Base-by-base conservation (phyloP, 2,113 vertebrate species). In the Irena cyanogastra region DNA sequence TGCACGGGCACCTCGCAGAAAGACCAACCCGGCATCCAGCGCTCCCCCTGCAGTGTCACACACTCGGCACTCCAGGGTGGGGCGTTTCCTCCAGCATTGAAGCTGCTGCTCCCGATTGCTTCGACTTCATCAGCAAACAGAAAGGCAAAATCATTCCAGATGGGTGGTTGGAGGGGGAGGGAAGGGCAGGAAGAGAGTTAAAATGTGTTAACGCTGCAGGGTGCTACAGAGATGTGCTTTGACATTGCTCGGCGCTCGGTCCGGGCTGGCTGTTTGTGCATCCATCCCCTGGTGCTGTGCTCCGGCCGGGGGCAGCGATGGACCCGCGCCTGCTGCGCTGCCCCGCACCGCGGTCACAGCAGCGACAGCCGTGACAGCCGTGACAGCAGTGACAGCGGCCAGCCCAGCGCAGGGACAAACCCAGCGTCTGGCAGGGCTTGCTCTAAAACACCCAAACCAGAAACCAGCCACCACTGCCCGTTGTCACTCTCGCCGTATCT, bases 111-210 rank as follows among this genome's bases (percentile, higher is more conserved):
- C 77, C 84, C 27, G 3, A 14, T 78, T 63, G 42, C 90, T 83
- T 90, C 80, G 22, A 39, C 49, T 83, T 91, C 91, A 88, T 96
- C 86, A 97, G 89, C 87, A 90, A 95, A 93, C 71, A 84, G 95
- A 93, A 76, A 70, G 83, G 45, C 16, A 39, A 37, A 86, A 63
- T 57, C 86, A 45, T 82, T 93, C 92, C 94, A 94, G 61, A 13
- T 41, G 24, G 49, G n/a, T 23, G 35, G 9, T 8, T 76, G 45
- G 50, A 76, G 8, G 6, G 11, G 44, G 23, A 75, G 42, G 33
- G 50, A 69, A 52, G 94, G 77, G 54, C 57, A 56, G 94, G 74
- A 50, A 90, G 80, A 61, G 86, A 94, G 79, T 87, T 96, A 89
- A 91, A 97, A 70, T 49, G 57, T 33, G 54, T 84, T 94, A 88